A percentile compares a stretch with the other conserved stretches of the same genome.
phyloP scores from a whole-genome alignment of 1,140 invertebrate genomes.

The Nasonia vitripennis region DNA sequence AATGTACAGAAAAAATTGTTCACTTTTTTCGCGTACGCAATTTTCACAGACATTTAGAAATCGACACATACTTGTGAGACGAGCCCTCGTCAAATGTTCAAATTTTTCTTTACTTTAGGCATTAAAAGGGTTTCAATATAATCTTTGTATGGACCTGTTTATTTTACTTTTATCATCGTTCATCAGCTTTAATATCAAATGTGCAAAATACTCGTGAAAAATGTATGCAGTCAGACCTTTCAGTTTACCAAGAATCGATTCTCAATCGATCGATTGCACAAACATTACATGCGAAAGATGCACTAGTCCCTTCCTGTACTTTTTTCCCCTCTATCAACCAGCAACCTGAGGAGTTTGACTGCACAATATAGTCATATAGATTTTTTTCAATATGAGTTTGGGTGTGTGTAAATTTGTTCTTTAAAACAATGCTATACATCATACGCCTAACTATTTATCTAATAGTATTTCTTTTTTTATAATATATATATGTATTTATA shows the following conservation, averaged over 20 bases:
- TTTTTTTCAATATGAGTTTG: conserved; percentile 49
- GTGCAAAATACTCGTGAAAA: conserved; percentile 74
- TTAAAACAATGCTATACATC: conserved; percentile 71
- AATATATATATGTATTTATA: conserved; percentile 47
- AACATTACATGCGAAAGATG: conserved; percentile 13
- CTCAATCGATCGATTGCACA: conserved; percentile 38
- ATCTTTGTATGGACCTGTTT: conserved; percentile 55
- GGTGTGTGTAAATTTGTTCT: conserved; percentile 58
- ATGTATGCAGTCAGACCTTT: conserved; percentile 60
- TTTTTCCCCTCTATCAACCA: conserved; percentile 20
- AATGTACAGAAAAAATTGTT: conserved; percentile 39
- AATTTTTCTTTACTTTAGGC: conserved; percentile 55
- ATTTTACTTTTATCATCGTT: conserved; percentile 46
- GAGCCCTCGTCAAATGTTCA: conserved; percentile 58
- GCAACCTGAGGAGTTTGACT: conserved; percentile 47
- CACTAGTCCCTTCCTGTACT: conserved; percentile 16
- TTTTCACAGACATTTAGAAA: conserved; percentile 56
- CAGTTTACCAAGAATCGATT: conserved; percentile 31
- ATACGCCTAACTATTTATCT: conserved; percentile 66
- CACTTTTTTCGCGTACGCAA: conserved; percentile 45
- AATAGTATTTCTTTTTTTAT: conserved; percentile 62
- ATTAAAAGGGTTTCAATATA: conserved; percentile 61
- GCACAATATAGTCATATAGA: conserved; percentile 45
- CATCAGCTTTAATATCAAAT: conserved; percentile 68
- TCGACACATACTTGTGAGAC: conserved; percentile 61